Evolutionary conservation across 2,888 invertebrate genomes (phyloP), one percentile per base, ranked within the genome.

Genomic region (Mimachlamys varia): DNA sequence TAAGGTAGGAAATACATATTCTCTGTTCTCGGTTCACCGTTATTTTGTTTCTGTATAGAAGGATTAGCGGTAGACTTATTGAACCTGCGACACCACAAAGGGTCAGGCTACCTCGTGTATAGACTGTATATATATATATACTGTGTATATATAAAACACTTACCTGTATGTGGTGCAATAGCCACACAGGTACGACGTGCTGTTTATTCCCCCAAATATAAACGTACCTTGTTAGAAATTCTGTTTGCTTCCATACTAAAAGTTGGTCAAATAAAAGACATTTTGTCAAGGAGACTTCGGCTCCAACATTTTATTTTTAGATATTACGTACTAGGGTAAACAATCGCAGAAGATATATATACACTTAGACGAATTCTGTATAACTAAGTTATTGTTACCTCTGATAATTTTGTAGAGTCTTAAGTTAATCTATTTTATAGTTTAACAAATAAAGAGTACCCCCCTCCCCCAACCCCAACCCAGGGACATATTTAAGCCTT

Each of bases 31-130:
- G n/a, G 44, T 44, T 44, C 44, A 44, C 44, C 44, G 44, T 44
- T 33, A 33, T 76, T 33, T 33, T 76, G 33, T n/a, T n/a, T 27
- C 15, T 76, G 76, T 76, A 76, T 76, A 76, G 76, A 76, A 27
- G 76, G 76, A 76, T 76, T 76, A 76, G 76, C 13, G 76, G 33
- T 76, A 76, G 33, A 76, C 76, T 76, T 76, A 76, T 76, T 76
- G 76, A 76, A 76, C 76, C 33, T 76, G 76, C 33, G 27, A 10
- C 44, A 44, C 44, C 44, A 44, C 44, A 7, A 44, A 76, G 22
- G 19, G 27, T 76, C 76, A 76, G 76, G 13, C 53, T 15, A 19
- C 19, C 17, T 53, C 19, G 50, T 10, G 53, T 33, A 27, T 13
- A 33, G 7, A 62, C 22, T 4, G 22, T 53, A 10, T 62, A 62